phyloP scores from a whole-genome alignment of 2,797 vertebrate species.

The Synanceia verrucosa region DNA sequence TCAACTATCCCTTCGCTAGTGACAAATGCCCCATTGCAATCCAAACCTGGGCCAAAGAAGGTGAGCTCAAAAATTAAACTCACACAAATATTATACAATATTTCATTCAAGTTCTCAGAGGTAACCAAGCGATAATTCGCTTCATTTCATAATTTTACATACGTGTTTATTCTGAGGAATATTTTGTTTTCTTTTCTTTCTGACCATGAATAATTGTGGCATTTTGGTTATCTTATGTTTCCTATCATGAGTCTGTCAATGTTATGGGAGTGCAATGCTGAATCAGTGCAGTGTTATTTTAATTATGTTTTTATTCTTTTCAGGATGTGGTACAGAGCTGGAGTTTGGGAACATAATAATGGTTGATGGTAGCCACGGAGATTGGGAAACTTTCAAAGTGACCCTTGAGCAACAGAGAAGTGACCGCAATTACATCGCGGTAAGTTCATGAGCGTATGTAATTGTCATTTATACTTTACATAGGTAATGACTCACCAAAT shows the following conservation, averaged over 20 bases:
- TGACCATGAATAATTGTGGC: neutral
- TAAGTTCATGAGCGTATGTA: constrained; percentile 21
- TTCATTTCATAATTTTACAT: neutral
- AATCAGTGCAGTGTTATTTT: neutral
- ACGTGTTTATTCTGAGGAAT: neutral
- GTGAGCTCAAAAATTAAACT: constrained; percentile 48
- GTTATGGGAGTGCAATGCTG: neutral
- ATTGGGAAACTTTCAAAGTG: constrained; percentile 61
- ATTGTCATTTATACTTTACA: neutral
- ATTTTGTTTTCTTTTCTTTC: neutral
- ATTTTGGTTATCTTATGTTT: neutral
- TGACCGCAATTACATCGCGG: constrained; percentile 64
- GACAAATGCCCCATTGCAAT: constrained; percentile 76
- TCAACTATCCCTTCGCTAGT: constrained; percentile 77
- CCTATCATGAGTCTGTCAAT: neutral
- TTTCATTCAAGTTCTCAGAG: neutral
- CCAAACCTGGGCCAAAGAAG: constrained; percentile 55
- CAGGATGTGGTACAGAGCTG: constrained; percentile 72
- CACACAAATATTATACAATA: neutral
- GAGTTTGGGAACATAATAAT: rapidly evolving
- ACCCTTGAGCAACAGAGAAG: rapidly evolving
- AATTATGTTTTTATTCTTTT: neutral
- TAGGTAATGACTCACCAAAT: neutral
- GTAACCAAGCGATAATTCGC: neutral
- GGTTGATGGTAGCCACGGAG: constrained; percentile 43